Conservation (phyloP, 2,797 vertebrate genomes). For the Cossypha dichroa region DNA sequence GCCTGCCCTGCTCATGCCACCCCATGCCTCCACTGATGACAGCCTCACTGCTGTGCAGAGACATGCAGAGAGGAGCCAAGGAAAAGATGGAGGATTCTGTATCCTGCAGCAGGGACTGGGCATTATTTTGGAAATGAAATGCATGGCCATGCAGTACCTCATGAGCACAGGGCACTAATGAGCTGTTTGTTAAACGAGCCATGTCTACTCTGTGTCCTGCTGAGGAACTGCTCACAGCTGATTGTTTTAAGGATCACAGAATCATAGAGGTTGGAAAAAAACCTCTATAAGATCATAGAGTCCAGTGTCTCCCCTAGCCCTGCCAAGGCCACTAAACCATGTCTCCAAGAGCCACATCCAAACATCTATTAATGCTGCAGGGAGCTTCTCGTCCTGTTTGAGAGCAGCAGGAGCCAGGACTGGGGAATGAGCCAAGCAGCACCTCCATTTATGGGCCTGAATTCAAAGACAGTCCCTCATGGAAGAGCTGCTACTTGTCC, state of each 20-base stretch:
- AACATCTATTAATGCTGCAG: not conserved
- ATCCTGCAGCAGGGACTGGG: not conserved
- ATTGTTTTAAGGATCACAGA: not conserved
- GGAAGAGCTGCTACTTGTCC: not conserved
- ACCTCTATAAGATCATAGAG: not conserved
- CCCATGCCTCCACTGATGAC: not conserved
- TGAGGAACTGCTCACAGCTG: not conserved
- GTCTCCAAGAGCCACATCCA: not conserved
- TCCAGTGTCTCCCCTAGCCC: not conserved
- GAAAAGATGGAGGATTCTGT: not conserved
- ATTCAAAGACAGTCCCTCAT: not conserved
- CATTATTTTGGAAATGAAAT: not conserved
- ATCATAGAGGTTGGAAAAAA: not conserved
- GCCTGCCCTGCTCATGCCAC: not conserved
- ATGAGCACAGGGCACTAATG: accelerated
- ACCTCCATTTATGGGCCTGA: not conserved
- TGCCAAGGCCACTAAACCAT: not conserved
- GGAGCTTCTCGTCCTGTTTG: not conserved
- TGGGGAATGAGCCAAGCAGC: not conserved
- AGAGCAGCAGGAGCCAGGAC: not conserved
- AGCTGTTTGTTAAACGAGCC: not conserved
- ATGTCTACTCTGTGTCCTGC: not conserved
- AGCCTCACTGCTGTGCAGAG: not conserved
- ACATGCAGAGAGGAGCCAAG: not conserved
- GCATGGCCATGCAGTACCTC: not conserved